These are phyloP conservation scores for Zaprionus kolodkinae DNA, from an alignment of 1,140 invertebrate species.

Conservation along the genomic window DNA sequence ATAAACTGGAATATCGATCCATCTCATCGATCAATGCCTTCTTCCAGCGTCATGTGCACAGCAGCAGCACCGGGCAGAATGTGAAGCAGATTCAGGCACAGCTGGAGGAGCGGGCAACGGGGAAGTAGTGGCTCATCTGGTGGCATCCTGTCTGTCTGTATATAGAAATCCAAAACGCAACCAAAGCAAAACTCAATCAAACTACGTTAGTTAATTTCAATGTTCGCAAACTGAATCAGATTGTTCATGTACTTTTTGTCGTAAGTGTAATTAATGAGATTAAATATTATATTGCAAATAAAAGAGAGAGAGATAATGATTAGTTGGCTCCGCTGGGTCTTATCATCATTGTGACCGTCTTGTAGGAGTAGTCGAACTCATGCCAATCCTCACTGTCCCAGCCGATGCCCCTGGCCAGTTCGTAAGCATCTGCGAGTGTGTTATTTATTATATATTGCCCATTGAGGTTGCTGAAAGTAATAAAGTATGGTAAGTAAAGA, in stretches of 20 bases:
- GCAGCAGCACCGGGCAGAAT: constrained; percentile 84
- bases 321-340: neutral
- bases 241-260: constrained; percentile 68
- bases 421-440: neutral
- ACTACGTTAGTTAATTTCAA: constrained; percentile 53
- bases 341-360: constrained; percentile 11
- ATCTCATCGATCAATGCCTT: constrained; percentile 89
- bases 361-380: constrained; percentile 11
- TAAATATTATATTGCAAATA: constrained; percentile 31
- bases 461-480: neutral
- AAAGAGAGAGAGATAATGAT: constrained; percentile 34
- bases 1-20: constrained; percentile 85
- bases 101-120: constrained; percentile 80
- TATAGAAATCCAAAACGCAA: constrained; percentile 16
- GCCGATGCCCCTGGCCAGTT: neutral
- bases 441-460: neutral
- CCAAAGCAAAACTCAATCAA: constrained; percentile 35
- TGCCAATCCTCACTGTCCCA: constrained; percentile 10
- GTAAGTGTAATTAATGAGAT: constrained; percentile 64
- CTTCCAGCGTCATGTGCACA: constrained; percentile 87
- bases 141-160: constrained; percentile 13
- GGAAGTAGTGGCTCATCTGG: constrained; percentile 56
- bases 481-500: neutral
- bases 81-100: constrained; percentile 78
- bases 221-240: constrained; percentile 46